phyloP scores from a whole-genome alignment of 2,797 vertebrate species.

The Novumbra hubbsi region DNA sequence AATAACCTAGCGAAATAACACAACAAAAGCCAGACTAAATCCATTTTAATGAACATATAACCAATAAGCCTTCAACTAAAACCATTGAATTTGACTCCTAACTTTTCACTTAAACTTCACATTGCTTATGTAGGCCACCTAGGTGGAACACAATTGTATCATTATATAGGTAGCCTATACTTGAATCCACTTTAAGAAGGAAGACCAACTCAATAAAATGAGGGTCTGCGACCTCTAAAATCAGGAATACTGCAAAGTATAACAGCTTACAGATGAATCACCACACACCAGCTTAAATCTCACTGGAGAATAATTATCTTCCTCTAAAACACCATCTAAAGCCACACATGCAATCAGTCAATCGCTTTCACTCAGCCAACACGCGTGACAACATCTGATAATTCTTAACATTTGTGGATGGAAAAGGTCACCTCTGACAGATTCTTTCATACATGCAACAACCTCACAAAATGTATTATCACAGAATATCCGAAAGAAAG shows the following conservation, averaged over 20 bases:
- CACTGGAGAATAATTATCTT: conserved; percentile 38
- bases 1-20: conserved; percentile 13
- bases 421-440: not conserved
- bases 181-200: not conserved
- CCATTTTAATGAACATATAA: not conserved
- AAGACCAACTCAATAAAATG: conserved; percentile 4
- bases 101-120: not conserved
- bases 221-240: conserved; percentile 44
- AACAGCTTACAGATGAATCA: conserved; percentile 15
- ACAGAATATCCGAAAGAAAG: conserved; percentile 30
- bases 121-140: not conserved
- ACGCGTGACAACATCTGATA: not conserved
- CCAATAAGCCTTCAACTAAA: not conserved
- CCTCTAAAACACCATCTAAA: conserved; percentile 8
- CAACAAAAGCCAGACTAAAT: conserved; percentile 1
- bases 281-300: conserved; percentile 6
- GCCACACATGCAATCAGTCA: not conserved
- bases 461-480: not conserved
- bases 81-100: too few species aligned
- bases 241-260: conserved; percentile 28
- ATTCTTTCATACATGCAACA: not conserved
- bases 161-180: too few species aligned
- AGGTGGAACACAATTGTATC: too few species aligned
- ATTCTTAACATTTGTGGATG: not conserved
- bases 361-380: conserved; percentile 20